These are phyloP conservation scores for Noturus placidus DNA, from an alignment of 2,113 vertebrate genomes.

Conservation along the genomic window DNA sequence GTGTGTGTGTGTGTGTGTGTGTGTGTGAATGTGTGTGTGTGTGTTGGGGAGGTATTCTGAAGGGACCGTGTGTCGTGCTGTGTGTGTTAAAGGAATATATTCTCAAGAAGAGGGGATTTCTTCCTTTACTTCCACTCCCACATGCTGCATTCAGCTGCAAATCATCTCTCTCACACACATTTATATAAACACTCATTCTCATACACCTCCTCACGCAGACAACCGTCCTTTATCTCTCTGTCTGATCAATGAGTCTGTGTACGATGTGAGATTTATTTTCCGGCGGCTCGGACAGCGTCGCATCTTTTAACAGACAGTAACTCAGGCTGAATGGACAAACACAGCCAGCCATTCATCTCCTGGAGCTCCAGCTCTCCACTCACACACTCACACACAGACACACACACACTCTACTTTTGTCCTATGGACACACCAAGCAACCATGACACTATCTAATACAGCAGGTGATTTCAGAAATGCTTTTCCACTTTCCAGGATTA, in stretches of 20 bases:
- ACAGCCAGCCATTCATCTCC: slow-evolving; percentile 35
- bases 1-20: slow-evolving; percentile 27
- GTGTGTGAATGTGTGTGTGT: background rate
- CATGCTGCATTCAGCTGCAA: slow-evolving; percentile 17
- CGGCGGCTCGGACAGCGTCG: slow-evolving; percentile 9
- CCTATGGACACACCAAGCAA: slow-evolving; percentile 1
- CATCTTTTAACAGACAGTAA: slow-evolving; percentile 38
- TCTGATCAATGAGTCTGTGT: slow-evolving; percentile 45
- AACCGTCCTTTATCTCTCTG: background rate
- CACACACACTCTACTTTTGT: background rate
- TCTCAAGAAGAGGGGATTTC: slow-evolving; percentile 44
- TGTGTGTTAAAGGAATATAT: slow-evolving; percentile 28
- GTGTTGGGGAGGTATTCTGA: slow-evolving; percentile 20
- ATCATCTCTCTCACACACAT: slow-evolving; percentile 8
- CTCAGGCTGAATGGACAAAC: slow-evolving; percentile 43
- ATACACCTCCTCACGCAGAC: slow-evolving; percentile 17
- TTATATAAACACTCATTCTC: slow-evolving; percentile 12
- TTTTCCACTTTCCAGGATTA: background rate
- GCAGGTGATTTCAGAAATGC: background rate
- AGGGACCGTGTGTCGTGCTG: slow-evolving; percentile 41
- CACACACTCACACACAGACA: background rate
- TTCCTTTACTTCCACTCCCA: slow-evolving; percentile 5
- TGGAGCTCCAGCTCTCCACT: background rate
- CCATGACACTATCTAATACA: background rate
- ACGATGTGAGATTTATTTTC: slow-evolving; percentile 37